These are phyloP conservation scores for Hippocampus guttulatus DNA, from an alignment of 2,113 vertebrate species.

Conservation along the genomic window DNA sequence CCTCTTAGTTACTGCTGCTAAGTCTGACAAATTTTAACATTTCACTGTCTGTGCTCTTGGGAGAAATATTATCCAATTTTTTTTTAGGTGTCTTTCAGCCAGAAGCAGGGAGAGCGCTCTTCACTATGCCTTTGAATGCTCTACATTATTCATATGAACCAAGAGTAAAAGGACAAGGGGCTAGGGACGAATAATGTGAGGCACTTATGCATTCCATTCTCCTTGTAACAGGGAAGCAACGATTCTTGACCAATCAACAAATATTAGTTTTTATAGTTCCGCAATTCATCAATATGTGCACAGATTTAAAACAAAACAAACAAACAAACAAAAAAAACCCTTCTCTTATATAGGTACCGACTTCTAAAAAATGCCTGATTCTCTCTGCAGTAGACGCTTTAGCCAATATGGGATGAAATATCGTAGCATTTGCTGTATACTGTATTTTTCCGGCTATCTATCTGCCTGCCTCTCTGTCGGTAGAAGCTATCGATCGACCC, in stretches of 20 bases:
- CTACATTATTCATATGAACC: neutral
- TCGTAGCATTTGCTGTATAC: neutral
- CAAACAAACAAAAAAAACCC: neutral
- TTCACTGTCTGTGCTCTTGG: neutral
- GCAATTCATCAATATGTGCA: neutral
- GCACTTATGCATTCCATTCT: neutral
- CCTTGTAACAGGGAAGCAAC: neutral
- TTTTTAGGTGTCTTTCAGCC: neutral
- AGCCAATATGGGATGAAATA: neutral
- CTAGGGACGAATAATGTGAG: neutral
- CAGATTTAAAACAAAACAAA: neutral
- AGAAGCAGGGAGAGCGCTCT: neutral
- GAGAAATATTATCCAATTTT: neutral
- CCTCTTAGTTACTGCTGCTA: neutral
- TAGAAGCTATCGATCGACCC: neutral
- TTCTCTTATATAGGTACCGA: neutral
- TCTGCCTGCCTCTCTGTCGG: neutral
- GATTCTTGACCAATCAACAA: neutral
- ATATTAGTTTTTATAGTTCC: neutral
- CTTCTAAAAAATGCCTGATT: neutral
- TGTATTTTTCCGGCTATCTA: neutral
- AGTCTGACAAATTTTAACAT: neutral
- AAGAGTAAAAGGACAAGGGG: neutral
- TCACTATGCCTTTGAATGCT: neutral
- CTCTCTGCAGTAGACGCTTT: neutral